Conservation (phyloP, 2,888 invertebrate genomes). For the Metallyticus violacea region DNA sequence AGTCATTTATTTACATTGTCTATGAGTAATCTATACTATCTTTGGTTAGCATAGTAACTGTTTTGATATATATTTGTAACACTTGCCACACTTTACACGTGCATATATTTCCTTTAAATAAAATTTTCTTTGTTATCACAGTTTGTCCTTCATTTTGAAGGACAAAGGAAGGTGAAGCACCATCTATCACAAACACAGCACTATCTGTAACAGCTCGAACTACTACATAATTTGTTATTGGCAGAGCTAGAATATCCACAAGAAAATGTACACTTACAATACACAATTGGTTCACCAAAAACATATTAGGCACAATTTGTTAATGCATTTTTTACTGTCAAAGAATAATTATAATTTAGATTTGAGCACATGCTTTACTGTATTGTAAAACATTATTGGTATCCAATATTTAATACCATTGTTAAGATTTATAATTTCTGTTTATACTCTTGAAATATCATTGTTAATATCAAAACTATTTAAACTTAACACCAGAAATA, state of each 20-base stretch:
- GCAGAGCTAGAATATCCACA: not conserved
- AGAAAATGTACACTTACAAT: not conserved
- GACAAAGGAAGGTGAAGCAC: not conserved
- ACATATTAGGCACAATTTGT: too few relatives aligned
- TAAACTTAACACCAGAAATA: too few relatives aligned
- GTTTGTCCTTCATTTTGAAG: not conserved
- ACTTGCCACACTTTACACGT: not conserved
- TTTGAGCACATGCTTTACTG: too few relatives aligned
- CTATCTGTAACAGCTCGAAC: not conserved
- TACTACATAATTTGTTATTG: not conserved
- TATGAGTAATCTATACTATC: not conserved
- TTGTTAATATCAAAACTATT: too few relatives aligned
- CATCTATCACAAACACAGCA: not conserved
- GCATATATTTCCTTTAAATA: not conserved
- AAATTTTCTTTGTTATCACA: not conserved
- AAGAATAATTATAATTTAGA: too few relatives aligned
- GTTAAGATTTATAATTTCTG: too few relatives aligned
- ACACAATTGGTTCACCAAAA: not conserved
- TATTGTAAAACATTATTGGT: too few relatives aligned
- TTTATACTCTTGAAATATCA: too few relatives aligned
- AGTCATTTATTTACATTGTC: not conserved
- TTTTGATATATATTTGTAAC: not conserved
- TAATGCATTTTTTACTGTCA: too few relatives aligned
- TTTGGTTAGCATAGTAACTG: not conserved
- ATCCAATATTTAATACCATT: too few relatives aligned